These are phyloP conservation scores for Anagyrus pseudococci DNA, from an alignment of 2,888 invertebrate genomes.

Conservation along the genomic window DNA sequence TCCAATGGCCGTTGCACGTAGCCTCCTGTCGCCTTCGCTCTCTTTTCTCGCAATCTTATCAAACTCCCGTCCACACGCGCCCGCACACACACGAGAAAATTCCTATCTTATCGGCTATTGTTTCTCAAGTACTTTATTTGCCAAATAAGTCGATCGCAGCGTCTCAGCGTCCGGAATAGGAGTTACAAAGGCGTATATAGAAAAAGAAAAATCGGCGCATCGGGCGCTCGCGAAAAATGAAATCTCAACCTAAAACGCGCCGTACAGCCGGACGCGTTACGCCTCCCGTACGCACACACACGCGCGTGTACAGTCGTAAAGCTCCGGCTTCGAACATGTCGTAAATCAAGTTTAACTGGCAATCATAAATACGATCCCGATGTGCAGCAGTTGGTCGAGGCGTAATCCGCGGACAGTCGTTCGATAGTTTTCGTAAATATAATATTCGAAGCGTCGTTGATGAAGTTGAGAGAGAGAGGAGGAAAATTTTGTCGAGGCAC, in stretches of 20 bases:
- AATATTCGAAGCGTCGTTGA: no score
- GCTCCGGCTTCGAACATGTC: no score
- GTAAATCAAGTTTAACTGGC: no score
- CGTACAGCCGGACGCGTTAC: no score
- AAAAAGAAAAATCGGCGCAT: background rate
- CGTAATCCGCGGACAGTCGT: no score
- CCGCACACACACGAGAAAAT: background rate
- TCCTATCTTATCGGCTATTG: constrained; percentile 56
- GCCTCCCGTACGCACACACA: no score
- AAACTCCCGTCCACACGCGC: background rate
- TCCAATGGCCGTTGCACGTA: background rate
- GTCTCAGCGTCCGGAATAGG: background rate
- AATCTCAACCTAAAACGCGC: no score
- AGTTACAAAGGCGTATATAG: background rate
- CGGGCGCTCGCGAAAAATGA: background rate
- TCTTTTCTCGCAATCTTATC: constrained; percentile 28
- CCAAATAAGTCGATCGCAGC: constrained; percentile 23
- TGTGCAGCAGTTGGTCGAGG: no score
- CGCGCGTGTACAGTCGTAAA: no score
- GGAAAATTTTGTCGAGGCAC: background rate
- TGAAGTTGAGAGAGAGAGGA: background rate
- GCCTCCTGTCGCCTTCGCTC: background rate
- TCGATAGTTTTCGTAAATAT: no score
- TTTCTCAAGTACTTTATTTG: constrained; percentile 57
- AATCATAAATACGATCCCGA: no score